Base-by-base conservation (phyloP, 2,113 vertebrate species). In the Circaetus gallicus region DNA sequence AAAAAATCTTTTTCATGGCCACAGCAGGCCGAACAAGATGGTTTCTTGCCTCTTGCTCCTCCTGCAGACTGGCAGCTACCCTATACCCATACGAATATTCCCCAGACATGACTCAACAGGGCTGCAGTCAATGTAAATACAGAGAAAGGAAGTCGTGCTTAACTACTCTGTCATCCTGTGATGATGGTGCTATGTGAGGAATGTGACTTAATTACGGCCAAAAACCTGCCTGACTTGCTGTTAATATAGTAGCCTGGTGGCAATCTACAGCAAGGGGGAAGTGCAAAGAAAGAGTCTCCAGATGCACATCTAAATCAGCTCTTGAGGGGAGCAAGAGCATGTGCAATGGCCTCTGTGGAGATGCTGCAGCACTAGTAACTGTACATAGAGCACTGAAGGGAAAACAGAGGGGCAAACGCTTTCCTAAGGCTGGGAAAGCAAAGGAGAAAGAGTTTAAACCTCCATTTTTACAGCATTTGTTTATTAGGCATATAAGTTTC, bases 61-160 rank as follows among this genome's bases (percentile, higher is more conserved):
- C 42, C 16, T 86, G 71, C 67, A 89, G 63, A 50, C 29, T 69
- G 69, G 65, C 52, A 67, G 61, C 52, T 89, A 52, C 19, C 19
- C 66, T 69, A 28, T 36, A 53, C 84, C 84, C 74, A 79, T 52
- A 73, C 71, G 95, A 96, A 92, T 82, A 92, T 31, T 92, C 36
- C 55, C 74, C 74, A 95, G 92, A 84, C 77, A 56, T 91, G 86
- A 96, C 89, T 93, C 83, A 96, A 95, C 80, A 95, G 49, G 82
- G 80, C 47, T 74, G 69, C 49, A 78, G 59, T 92, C 71, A 83
- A 47, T 25, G 42, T 93, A 95, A 94, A 92, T 8, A 93, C 6
- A 63, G 58, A 77, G 74, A 71, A 93, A 81, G 92, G 90, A 96
- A 93, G 62, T 67, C 0, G 4, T 71, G 63, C 69, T 83, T 84